These are phyloP conservation scores for Ctenochaetus hawaiiensis DNA, from an alignment of 2,797 vertebrate species.

Conservation along the genomic window DNA sequence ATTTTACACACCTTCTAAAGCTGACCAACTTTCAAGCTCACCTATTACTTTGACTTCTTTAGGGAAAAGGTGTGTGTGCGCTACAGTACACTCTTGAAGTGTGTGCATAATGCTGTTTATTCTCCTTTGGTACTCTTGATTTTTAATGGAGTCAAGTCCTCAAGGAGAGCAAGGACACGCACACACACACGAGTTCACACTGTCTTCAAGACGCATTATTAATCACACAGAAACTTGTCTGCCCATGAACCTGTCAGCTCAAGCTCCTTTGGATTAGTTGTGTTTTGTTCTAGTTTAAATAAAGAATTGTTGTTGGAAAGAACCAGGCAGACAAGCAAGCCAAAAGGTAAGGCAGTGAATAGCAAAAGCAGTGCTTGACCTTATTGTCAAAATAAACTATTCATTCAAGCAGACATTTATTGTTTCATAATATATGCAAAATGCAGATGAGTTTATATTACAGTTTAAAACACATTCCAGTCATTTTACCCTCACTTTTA, in stretches of 20 bases:
- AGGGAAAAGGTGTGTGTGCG: constrained; percentile 7
- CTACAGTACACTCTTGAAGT: constrained; percentile 18
- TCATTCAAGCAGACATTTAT: not conserved
- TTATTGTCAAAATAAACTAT: not conserved
- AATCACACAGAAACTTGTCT: constrained; percentile 15
- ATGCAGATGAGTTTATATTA: not conserved
- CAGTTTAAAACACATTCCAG: not conserved
- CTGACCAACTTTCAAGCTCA: constrained; percentile 49
- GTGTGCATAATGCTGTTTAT: constrained; percentile 55
- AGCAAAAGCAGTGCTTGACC: not conserved
- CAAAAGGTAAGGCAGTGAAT: not conserved
- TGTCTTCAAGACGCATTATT: constrained; percentile 29
- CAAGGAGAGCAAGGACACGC: constrained; percentile 38
- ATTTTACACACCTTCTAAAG: constrained; percentile 56
- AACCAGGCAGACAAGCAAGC: not conserved
- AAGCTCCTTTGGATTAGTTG: constrained; percentile 1
- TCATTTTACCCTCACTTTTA: not conserved
- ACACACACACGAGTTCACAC: not conserved
- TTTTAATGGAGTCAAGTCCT: constrained; percentile 62
- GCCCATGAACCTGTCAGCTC: constrained; percentile 31
- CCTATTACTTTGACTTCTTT: constrained; percentile 51
- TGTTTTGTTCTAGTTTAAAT: not conserved
- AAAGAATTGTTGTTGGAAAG: not conserved
- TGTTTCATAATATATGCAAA: not conserved
- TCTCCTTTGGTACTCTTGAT: constrained; percentile 43